Percentiles rank a stretch among this genome's conserved stretches.
These are phyloP conservation scores for Zosterops lateralis DNA, from an alignment of 2,113 vertebrate genomes.

Conservation along the genomic window DNA sequence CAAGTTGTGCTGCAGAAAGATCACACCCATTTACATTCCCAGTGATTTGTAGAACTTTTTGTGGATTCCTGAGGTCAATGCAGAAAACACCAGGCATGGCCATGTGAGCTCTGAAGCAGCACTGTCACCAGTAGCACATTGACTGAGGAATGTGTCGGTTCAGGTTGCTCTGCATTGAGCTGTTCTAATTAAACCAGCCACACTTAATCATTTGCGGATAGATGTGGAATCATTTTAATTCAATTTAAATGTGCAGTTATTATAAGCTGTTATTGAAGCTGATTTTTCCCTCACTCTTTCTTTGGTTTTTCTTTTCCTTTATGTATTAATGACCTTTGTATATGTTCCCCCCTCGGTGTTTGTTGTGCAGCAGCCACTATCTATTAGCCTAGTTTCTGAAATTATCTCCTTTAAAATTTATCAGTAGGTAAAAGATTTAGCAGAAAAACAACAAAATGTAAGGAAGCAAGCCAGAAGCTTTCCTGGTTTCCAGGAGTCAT, in stretches of 20 bases:
- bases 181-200: background rate
- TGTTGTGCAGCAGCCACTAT: background rate
- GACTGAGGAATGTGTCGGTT: accelerated
- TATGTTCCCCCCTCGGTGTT: accelerated
- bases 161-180: background rate
- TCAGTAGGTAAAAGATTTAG: background rate
- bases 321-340: background rate
- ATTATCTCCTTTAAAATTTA: background rate
- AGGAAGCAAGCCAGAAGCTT: background rate
- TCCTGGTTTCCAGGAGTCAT: background rate
- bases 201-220: background rate
- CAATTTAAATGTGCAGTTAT: background rate
- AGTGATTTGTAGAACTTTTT: background rate
- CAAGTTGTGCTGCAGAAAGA: background rate
- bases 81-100: accelerated
- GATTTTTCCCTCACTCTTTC: background rate
- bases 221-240: background rate
- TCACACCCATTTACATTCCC: background rate
- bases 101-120: background rate
- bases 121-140: background rate
- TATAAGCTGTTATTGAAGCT: background rate
- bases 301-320: background rate
- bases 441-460: background rate
- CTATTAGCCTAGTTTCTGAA: background rate
- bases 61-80: background rate